Evolutionary conservation across 2,888 invertebrate genomes (phyloP), one percentile per base, ranked within the genome.

Genomic region (Chydorus sphaericus): DNA sequence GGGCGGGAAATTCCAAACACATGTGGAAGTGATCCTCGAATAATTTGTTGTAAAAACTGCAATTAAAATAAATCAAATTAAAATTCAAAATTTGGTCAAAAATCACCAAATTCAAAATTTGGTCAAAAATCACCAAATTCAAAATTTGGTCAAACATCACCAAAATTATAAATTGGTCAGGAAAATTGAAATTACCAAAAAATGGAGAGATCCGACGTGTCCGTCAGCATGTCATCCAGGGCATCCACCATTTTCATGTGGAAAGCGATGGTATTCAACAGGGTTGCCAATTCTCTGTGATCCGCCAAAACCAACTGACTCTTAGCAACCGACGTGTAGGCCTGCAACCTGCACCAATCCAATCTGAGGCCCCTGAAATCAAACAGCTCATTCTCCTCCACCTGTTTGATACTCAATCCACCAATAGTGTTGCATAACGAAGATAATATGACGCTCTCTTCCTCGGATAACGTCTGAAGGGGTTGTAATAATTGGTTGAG

Each of bases 171-270:
- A 5, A 20, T 26, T 33, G 38, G 26, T 48, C 50, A 48, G 48
- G 56, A 23, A 37, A 23, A 11, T 20, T 37, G 6, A 59, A 55
- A 64, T 65, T 65, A 77, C 77, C 97, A 98, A 69, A 97, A 97
- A 61, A 97, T 82, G 1, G 96, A 96, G 18, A 99, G 75, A 74
- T 99, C 97, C 0, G 96, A 94, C 3, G 94, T 91, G 71, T 99
- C 97, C 1, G 88, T 85, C 63, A 98, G 76, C 68, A 98, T 87
- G 71, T 97, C 94, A 71, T 97, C 97, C 52, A 98, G 77, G 69
- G 88, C 89, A 69, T 99, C 98, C 1, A 99, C 93, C 83, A 98
- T 92, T 71, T 92, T 90, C 0, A 96, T 89, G 67, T 98, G 98
- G 67, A 97, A 99, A 33, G 90, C 82, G 69, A 96, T 83, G 39